These are phyloP conservation scores for Lepeophtheirus salmonis DNA, from an alignment of 1,140 invertebrate species.

Conservation along the genomic window DNA sequence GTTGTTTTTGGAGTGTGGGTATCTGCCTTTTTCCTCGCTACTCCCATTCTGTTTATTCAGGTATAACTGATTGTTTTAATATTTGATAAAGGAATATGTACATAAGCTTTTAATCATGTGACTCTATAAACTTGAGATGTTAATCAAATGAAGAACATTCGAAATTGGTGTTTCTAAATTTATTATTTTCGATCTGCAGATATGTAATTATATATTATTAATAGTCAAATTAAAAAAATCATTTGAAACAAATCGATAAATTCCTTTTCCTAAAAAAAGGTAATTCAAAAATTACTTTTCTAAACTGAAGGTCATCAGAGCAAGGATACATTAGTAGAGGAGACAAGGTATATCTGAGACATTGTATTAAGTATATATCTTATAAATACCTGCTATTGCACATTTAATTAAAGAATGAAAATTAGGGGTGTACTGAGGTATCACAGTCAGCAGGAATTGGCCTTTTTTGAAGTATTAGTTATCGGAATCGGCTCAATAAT, in stretches of 20 bases:
- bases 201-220: neutral
- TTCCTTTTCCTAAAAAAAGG: no score
- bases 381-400: no score
- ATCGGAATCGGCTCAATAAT: no score
- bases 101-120: neutral
- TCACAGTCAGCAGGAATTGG: no score
- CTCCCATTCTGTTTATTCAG: conserved; percentile 39
- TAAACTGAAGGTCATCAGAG: no score
- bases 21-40: conserved; percentile 36
- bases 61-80: conserved; percentile 26
- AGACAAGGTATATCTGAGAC: no score
- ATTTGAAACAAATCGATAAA: neutral
- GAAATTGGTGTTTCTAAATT: neutral
- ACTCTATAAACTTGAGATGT: neutral
- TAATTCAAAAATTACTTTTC: no score
- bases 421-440: no score
- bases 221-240: neutral
- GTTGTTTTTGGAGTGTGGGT: conserved; percentile 44
- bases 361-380: no score
- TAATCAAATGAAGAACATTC: neutral
- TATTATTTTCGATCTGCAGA: neutral
- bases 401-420: no score
- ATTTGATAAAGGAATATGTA: neutral
- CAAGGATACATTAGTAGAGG: no score
- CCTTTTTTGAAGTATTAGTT: no score